Conservation (phyloP, 30 jellyfish, hydroid and myxozoan species). For the Hydra vulgaris region DNA sequence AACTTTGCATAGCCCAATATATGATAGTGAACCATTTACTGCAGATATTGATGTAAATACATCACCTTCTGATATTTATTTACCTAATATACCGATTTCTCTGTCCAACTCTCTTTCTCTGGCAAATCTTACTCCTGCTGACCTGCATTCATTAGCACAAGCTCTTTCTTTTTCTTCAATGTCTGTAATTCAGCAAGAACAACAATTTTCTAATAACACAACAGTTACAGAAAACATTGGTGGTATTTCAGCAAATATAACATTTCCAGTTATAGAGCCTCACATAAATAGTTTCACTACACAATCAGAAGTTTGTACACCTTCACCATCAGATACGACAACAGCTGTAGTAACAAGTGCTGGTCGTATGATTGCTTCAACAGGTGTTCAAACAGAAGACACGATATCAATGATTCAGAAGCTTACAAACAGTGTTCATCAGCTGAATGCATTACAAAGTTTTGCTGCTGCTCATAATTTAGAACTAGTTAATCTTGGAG, state of each 20-base stretch:
- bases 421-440: conserved; percentile 89
- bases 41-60: conserved; percentile 22
- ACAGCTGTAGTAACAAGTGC: conserved; percentile 53
- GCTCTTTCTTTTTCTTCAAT: conserved; percentile 85
- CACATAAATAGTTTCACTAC: conserved; percentile 62
- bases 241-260: conserved; percentile 62
- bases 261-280: conserved; percentile 90
- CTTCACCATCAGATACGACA: conserved; percentile 52
- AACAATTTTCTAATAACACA: conserved; percentile 45
- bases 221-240: conserved; percentile 88
- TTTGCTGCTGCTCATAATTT: conserved; percentile 97
- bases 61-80: conserved; percentile 51
- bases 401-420: conserved; percentile 81
- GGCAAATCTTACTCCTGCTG: conserved; percentile 95
- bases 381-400: conserved; percentile 97
- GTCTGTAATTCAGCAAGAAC: conserved; percentile 31
- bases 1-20: conserved; percentile 41
- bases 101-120: conserved; percentile 65
- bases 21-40: conserved; percentile 28
- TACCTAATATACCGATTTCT: conserved; percentile 72
- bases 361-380: conserved; percentile 79
- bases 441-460: conserved; percentile 80
- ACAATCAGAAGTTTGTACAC: conserved; percentile 57
- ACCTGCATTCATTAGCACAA: conserved; percentile 89
- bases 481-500: conserved; percentile 92